phyloP scores from a whole-genome alignment of 37 sponge, comb jelly and placozoan genomes.

The Aphrocallistes beatrix region DNA sequence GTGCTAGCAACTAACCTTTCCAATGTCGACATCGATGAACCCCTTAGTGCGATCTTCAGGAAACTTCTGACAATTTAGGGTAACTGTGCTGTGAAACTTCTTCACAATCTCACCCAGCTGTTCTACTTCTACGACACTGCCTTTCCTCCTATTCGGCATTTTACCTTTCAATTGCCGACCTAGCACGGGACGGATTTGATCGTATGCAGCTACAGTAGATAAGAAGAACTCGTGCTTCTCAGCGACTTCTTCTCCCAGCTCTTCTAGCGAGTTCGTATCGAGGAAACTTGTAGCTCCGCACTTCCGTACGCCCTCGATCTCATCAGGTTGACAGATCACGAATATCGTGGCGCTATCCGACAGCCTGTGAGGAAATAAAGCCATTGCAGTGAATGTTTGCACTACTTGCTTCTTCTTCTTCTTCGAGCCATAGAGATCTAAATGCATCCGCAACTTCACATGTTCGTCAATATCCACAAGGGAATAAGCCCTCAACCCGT shows the following conservation, averaged over 20 bases:
- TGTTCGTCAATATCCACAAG: not conserved
- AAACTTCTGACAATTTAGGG: too few relatives aligned
- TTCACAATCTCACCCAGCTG: not conserved
- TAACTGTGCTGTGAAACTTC: not conserved
- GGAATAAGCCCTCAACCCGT: not conserved
- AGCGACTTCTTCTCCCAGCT: too few relatives aligned
- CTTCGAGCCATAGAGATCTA: not conserved
- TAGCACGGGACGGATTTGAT: not conserved
- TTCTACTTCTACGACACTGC: not conserved
- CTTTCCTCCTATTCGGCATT: not conserved
- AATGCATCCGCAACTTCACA: not conserved
- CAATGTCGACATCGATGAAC: too few relatives aligned
- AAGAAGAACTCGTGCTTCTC: not conserved
- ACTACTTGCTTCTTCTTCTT: constrained; percentile 5
- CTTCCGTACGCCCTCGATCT: not conserved
- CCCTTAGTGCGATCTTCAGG: too few relatives aligned
- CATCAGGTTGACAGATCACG: not conserved
- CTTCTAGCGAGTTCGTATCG: not conserved
- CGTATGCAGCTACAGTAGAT: not conserved
- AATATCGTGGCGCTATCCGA: not conserved
- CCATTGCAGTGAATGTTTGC: not conserved
- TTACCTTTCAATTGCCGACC: not conserved
- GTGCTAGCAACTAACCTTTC: too few relatives aligned
- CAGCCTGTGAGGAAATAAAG: not conserved
- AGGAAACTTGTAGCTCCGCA: too few relatives aligned